Conservation (phyloP, 2,888 invertebrate genomes). For the Odontomyia ornata region DNA sequence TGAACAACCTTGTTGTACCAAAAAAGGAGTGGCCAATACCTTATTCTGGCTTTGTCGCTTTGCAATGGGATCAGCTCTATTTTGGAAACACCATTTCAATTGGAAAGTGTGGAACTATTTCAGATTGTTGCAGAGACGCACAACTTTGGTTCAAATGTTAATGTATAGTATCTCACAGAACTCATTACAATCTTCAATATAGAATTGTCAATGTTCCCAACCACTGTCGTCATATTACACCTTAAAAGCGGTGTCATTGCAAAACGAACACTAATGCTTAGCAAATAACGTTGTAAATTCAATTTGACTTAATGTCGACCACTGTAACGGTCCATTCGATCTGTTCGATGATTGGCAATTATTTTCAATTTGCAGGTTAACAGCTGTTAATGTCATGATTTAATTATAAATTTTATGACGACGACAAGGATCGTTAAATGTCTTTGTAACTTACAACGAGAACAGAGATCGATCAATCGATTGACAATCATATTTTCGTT, state of each 20-base stretch:
- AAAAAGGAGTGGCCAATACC: conserved; percentile 29
- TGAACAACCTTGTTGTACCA: conserved; percentile 21
- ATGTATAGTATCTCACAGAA: too few species aligned
- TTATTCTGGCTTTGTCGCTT: conserved; percentile 6
- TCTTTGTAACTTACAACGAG: not conserved
- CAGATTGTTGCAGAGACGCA: too few species aligned
- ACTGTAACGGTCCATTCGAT: not conserved
- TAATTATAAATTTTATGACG: conserved; percentile 28
- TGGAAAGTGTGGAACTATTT: not conserved
- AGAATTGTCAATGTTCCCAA: too few species aligned
- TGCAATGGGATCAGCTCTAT: conserved; percentile 10
- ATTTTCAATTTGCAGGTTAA: conserved; percentile 5
- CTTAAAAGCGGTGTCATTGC: too few species aligned
- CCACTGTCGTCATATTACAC: too few species aligned
- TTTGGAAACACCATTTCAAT: not conserved
- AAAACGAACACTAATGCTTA: too few species aligned
- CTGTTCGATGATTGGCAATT: not conserved
- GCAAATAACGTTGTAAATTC: not conserved
- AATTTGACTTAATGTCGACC: not conserved
- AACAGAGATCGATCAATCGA: not conserved
- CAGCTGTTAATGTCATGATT: conserved; percentile 35
- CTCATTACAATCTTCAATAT: too few species aligned
- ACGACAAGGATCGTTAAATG: not conserved
- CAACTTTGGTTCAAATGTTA: too few species aligned
- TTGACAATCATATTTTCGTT: not conserved